Percentiles rank a stretch among this genome's conserved stretches.
These are phyloP conservation scores for Tethea ocularis DNA, from an alignment of 2,888 invertebrate species.

Conservation along the genomic window DNA sequence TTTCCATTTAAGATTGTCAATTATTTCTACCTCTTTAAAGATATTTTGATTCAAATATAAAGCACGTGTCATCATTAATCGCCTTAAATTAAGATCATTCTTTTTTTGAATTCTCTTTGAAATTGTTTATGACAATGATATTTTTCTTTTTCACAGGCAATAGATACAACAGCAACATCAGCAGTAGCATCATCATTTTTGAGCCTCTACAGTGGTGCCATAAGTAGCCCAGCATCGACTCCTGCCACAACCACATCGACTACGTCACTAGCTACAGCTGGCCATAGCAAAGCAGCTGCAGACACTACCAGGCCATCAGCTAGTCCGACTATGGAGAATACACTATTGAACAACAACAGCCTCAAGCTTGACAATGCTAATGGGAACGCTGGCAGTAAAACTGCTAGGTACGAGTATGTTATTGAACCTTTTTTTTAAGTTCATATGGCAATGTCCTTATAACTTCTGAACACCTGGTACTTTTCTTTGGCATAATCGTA, in stretches of 20 bases:
- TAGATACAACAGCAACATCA: constrained; percentile 85
- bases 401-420: constrained; percentile 20
- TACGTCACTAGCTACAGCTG: constrained; percentile 50
- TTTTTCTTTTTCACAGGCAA: constrained; percentile 62
- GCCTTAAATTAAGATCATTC: neutral
- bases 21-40: too few species aligned
- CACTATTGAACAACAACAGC: constrained; percentile 73
- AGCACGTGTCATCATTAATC: too few species aligned
- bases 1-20: too few species aligned
- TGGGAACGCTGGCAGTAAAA: constrained; percentile 77
- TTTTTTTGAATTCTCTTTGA: neutral
- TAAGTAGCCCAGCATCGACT: constrained; percentile 73
- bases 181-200: constrained; percentile 78
- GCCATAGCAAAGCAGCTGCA: constrained; percentile 67
- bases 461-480: neutral
- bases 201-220: constrained; percentile 77
- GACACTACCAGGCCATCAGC: constrained; percentile 67
- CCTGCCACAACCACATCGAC: constrained; percentile 54
- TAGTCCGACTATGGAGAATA: constrained; percentile 67
- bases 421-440: constrained; percentile 2
- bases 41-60: too few species aligned
- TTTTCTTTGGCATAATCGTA: neutral
- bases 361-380: constrained; percentile 78
- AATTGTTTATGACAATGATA: neutral
- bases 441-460: neutral